A percentile compares a stretch with the other conserved stretches of the same genome.
Conservation (phyloP, 1,140 invertebrate species). For the Drosophila sucinea region DNA sequence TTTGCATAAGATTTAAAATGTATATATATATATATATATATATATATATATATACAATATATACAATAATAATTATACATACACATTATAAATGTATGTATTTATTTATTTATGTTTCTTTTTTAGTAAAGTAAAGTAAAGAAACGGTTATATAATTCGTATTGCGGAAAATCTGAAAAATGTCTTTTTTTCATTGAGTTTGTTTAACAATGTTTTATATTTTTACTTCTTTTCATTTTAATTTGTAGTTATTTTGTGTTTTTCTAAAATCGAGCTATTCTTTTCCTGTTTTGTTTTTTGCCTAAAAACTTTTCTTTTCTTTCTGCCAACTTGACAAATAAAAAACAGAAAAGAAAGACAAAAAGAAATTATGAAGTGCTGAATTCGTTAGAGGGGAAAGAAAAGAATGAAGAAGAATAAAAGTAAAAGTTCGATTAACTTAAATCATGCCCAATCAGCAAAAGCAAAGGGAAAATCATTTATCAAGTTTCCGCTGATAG, state of each 20-base stretch:
- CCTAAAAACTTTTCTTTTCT: slow-evolving; percentile 45
- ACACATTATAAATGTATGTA: slow-evolving; percentile 39
- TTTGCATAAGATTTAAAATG: slow-evolving; percentile 55
- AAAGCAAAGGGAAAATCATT: slow-evolving; percentile 59
- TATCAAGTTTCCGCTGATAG: slow-evolving; percentile 63
- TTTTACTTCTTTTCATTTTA: slow-evolving; percentile 7
- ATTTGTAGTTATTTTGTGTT: slow-evolving; percentile 20
- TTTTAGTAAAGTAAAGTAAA: slow-evolving; percentile 17
- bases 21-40: slow-evolving; percentile 30
- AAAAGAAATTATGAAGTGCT: slow-evolving; percentile 34
- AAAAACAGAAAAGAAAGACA: slow-evolving; percentile 8
- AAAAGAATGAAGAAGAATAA: slow-evolving; percentile 39
- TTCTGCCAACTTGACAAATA: slow-evolving; percentile 69
- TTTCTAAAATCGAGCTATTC: slow-evolving; percentile 69
- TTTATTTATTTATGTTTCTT: slow-evolving; percentile 7
- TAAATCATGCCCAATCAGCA: slow-evolving; percentile 38
- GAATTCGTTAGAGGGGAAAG: neutral
- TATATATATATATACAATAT: neutral
- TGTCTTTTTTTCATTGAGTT: slow-evolving; percentile 60
- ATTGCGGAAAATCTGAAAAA: slow-evolving; percentile 76
- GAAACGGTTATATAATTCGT: slow-evolving; percentile 55
- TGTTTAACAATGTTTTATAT: slow-evolving; percentile 13
- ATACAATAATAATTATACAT: slow-evolving; percentile 32
- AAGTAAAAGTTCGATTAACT: slow-evolving; percentile 44
- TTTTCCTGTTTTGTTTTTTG: slow-evolving; percentile 59